Conservation (phyloP, 2,797 vertebrate species). For the Melanotaenia nigrans region DNA sequence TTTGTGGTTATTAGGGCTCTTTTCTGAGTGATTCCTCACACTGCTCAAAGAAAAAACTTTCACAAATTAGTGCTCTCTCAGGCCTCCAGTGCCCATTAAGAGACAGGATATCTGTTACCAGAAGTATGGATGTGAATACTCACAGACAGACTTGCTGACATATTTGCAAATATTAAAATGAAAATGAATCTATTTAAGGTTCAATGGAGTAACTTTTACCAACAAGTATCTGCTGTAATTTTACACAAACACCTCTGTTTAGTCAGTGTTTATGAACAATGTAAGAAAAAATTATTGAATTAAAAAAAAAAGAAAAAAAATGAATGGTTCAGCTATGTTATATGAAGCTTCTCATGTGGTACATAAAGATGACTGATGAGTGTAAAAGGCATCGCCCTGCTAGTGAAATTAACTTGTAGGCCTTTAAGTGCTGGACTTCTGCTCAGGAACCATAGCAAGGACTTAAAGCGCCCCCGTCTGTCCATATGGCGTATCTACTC, state of each 20-base stretch:
- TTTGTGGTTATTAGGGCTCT: constrained; percentile 59
- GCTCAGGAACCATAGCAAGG: constrained; percentile 7
- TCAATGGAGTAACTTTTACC: neutral
- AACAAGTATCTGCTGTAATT: neutral
- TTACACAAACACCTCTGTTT: neutral
- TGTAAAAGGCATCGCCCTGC: constrained; percentile 44
- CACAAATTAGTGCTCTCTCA: constrained; percentile 56
- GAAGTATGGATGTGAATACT: constrained; percentile 1
- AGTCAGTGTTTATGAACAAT: neutral
- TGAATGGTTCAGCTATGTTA: constrained; percentile 32
- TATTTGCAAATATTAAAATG: neutral
- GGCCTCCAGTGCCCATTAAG: constrained; percentile 47
- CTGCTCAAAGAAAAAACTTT: constrained; percentile 59
- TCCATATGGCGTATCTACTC: neutral
- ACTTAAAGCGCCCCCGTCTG: constrained; percentile 60
- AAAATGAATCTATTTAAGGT: neutral
- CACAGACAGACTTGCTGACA: neutral
- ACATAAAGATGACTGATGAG: constrained; percentile 51
- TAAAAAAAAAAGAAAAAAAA: neutral
- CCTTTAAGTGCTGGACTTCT: constrained; percentile 18
- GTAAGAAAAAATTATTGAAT: neutral
- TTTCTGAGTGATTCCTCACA: constrained; percentile 64
- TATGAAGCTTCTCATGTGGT: constrained; percentile 40
- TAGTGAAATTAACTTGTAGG: constrained; percentile 45
- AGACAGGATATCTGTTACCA: constrained; percentile 48